Percentiles rank a stretch among this genome's conserved stretches.
Conservation (phyloP, 2,113 vertebrate species). For the Thunnus maccoyii region DNA sequence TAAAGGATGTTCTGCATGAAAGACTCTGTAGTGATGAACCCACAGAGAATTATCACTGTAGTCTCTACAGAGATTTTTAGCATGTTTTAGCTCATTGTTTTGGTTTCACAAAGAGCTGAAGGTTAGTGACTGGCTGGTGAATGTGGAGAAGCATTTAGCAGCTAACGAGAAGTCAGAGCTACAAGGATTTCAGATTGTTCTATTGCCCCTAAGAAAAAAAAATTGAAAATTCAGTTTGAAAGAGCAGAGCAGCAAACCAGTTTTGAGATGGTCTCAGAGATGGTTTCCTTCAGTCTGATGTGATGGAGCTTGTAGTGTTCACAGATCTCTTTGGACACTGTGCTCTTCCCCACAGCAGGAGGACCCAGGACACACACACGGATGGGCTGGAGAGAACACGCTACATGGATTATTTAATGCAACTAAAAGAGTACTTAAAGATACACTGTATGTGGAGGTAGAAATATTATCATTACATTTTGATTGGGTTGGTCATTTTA, state of each 20-base stretch:
- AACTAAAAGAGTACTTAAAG: neutral
- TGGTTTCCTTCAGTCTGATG: constrained; percentile 84
- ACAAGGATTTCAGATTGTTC: neutral
- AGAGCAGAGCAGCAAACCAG: constrained; percentile 82
- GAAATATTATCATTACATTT: neutral
- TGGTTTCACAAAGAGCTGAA: too few species aligned
- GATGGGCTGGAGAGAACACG: constrained; percentile 85
- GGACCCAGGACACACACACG: constrained; percentile 91
- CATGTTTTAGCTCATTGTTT: too few species aligned
- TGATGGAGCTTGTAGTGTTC: constrained; percentile 91
- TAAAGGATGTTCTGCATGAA: too few species aligned
- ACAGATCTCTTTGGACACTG: constrained; percentile 84
- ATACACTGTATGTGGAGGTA: neutral
- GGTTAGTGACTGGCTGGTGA: too few species aligned
- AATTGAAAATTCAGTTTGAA: neutral
- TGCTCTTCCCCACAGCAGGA: constrained; percentile 92
- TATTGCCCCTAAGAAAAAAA: too few species aligned
- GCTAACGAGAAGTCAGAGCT: too few species aligned
- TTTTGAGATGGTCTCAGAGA: constrained; percentile 85
- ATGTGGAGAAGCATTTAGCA: too few species aligned
- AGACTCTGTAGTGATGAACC: too few species aligned
- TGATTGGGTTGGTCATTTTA: neutral
- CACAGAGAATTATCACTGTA: too few species aligned
- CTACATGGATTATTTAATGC: neutral
- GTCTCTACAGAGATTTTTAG: too few species aligned